These are phyloP conservation scores for Ascaphus truei DNA, from an alignment of 2,113 vertebrate genomes.

Conservation along the genomic window DNA sequence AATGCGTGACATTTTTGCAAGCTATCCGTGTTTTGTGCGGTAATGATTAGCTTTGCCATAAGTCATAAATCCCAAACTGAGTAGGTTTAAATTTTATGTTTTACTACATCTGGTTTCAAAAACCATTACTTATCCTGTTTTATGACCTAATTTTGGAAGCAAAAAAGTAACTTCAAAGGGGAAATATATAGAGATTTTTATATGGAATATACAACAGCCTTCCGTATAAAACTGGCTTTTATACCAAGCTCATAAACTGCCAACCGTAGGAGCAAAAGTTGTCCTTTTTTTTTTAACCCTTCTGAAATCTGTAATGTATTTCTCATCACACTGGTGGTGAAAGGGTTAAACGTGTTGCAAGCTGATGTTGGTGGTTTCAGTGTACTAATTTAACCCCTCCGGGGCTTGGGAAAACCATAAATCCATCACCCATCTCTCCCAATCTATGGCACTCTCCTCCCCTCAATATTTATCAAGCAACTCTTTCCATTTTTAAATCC, in stretches of 20 bases:
- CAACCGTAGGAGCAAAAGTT: constrained; percentile 17
- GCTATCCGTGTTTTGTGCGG: constrained; percentile 30
- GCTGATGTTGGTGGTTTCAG: too few relatives aligned
- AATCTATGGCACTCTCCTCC: too few relatives aligned
- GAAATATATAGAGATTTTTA: constrained; percentile 37
- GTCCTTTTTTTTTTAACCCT: constrained; percentile 23
- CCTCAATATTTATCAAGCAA: too few relatives aligned
- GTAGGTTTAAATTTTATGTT: constrained; percentile 39
- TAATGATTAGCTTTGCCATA: constrained; percentile 35
- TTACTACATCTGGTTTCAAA: constrained; percentile 39
- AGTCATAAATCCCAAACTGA: constrained; percentile 37
- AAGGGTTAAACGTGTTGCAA: neutral
- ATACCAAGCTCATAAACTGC: constrained; percentile 18
- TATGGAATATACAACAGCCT: constrained; percentile 37
- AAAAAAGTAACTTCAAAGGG: constrained; percentile 35
- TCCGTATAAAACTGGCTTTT: constrained; percentile 34
- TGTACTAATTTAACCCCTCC: too few relatives aligned
- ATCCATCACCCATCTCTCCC: too few relatives aligned
- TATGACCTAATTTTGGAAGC: constrained; percentile 36
- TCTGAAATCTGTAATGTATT: neutral
- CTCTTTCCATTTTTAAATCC: too few relatives aligned
- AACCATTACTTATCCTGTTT: constrained; percentile 38
- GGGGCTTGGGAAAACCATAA: too few relatives aligned
- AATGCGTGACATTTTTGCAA: constrained; percentile 29
- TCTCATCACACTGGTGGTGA: neutral